These are phyloP conservation scores for Liasis olivaceus DNA, from an alignment of 2,797 vertebrate genomes.

Conservation along the genomic window DNA sequence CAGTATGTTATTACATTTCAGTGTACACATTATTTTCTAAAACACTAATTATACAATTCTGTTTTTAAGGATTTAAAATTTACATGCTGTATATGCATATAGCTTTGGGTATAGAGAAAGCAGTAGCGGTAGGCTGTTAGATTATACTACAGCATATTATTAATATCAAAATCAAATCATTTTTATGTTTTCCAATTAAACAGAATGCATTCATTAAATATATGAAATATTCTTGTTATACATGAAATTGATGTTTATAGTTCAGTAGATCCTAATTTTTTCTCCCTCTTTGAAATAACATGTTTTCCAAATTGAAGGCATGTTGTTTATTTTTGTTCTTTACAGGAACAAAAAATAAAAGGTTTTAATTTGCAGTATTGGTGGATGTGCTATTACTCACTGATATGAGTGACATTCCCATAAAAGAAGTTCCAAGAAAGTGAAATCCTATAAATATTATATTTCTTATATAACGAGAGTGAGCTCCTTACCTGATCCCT, in stretches of 20 bases:
- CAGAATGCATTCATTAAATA: conserved; percentile 44
- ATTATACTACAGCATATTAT: conserved; percentile 39
- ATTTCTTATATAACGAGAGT: not conserved
- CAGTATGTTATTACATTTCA: not conserved
- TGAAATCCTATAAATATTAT: not conserved
- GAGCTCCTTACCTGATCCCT: not conserved
- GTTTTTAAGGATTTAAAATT: not conserved
- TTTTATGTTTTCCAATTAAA: conserved; percentile 59
- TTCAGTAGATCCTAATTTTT: conserved; percentile 50
- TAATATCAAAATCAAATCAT: conserved; percentile 48
- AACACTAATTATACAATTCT: not conserved
- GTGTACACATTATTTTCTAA: not conserved
- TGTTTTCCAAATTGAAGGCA: conserved; percentile 7
- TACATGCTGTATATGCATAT: not conserved
- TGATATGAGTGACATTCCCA: not conserved
- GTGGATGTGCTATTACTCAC: not conserved
- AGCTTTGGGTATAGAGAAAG: conserved; percentile 44
- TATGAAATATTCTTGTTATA: conserved; percentile 30
- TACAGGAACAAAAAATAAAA: conserved; percentile 3
- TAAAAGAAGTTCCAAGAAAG: not conserved
- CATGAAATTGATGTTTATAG: conserved; percentile 29
- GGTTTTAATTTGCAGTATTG: not conserved
- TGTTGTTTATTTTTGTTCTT: conserved; percentile 37
- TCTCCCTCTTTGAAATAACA: not conserved
- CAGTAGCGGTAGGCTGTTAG: conserved; percentile 39